Conservation (phyloP, 2,113 vertebrate species). For the Hirundichthys speculiger region DNA sequence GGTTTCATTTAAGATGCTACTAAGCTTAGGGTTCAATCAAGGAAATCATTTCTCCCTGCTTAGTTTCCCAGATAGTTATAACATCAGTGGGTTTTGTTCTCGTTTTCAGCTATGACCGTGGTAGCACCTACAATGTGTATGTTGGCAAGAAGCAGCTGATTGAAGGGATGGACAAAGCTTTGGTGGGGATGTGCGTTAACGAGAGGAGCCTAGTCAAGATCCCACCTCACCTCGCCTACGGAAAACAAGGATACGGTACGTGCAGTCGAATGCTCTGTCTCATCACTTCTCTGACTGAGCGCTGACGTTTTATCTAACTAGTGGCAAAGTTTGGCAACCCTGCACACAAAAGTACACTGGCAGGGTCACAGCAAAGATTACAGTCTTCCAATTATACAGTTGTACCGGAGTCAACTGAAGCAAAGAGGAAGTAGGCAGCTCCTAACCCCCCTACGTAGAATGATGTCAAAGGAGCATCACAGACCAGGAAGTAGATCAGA, state of each 20-base stretch:
- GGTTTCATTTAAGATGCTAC: neutral
- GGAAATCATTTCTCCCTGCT: neutral
- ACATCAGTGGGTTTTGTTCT: neutral
- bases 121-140: slow-evolving; percentile 93
- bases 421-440: slow-evolving; percentile 43
- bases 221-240: slow-evolving; percentile 91
- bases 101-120: slow-evolving; percentile 90
- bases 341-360: too few species aligned
- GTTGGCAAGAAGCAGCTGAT: slow-evolving; percentile 94
- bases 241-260: slow-evolving; percentile 86
- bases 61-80: neutral
- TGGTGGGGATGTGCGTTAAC: slow-evolving; percentile 96
- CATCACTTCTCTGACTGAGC: neutral
- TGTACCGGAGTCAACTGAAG: slow-evolving; percentile 6
- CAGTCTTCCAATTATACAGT: neutral
- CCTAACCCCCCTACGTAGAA: slow-evolving; percentile 29
- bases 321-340: too few species aligned
- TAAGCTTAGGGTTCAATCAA: neutral
- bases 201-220: slow-evolving; percentile 92
- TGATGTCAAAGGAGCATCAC: slow-evolving; percentile 57
- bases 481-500: slow-evolving; percentile 53
- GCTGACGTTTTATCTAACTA: too few species aligned
- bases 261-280: neutral
- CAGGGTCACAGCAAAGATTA: neutral
- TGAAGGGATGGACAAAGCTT: slow-evolving; percentile 94